Conservation (phyloP, 2,888 invertebrate genomes). For the Macrosiphum euphorbiae region DNA sequence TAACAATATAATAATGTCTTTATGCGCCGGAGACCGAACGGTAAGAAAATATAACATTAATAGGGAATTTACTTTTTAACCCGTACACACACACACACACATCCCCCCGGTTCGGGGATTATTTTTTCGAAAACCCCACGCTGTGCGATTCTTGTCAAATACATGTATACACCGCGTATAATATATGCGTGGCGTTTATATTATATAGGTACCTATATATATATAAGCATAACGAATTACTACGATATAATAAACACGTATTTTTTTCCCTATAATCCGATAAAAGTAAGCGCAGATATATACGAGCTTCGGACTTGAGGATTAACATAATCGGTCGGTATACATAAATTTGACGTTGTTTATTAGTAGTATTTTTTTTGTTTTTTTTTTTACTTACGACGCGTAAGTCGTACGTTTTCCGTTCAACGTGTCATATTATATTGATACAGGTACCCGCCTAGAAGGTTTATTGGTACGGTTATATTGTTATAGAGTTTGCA, state of each 20-base stretch:
- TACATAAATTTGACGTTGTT: conserved; percentile 12
- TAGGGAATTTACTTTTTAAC: conserved; percentile 15
- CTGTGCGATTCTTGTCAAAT: conserved; percentile 44
- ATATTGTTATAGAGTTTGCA: not conserved
- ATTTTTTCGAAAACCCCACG: conserved; percentile 50
- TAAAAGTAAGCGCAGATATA: conserved; percentile 8
- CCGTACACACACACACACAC: not conserved
- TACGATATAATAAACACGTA: not conserved
- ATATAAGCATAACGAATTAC: not conserved
- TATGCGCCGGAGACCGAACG: not conserved
- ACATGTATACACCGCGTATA: too few species aligned
- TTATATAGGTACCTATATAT: not conserved
- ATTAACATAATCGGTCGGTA: conserved; percentile 42
- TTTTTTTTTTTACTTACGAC: not conserved
- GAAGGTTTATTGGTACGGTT: not conserved
- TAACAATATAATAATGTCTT: conserved; percentile 51
- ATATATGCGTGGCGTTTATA: not conserved
- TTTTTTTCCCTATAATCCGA: conserved; percentile 44
- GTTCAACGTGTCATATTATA: not conserved
- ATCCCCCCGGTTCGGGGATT: not conserved
- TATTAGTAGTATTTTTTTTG: not conserved
- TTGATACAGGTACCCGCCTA: not conserved
- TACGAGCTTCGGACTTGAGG: not conserved
- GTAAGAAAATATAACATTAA: not conserved
- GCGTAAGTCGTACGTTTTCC: not conserved